phyloP scores from a whole-genome alignment of 2,888 invertebrate species.

The Ormyrus pomaceus region DNA sequence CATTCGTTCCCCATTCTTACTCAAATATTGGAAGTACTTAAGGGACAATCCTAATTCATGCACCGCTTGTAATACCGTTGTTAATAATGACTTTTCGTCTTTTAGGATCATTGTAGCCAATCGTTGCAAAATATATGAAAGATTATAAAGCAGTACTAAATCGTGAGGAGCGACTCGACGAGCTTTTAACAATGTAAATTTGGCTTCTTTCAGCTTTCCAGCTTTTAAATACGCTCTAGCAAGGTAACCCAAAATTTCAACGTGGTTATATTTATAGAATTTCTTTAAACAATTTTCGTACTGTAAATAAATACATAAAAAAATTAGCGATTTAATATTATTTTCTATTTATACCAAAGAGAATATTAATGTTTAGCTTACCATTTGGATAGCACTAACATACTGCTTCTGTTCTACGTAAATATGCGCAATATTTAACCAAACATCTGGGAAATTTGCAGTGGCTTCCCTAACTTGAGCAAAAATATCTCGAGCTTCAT shows the following conservation, averaged over 20 bases:
- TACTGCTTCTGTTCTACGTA: conserved; percentile 99
- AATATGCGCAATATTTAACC: conserved; percentile 99
- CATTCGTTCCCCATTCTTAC: conserved; percentile 86
- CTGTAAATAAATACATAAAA: conserved; percentile 76
- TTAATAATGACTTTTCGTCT: conserved; percentile 94
- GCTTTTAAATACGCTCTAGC: conserved; percentile 95
- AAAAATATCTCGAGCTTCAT: conserved; percentile 98
- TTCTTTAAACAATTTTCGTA: conserved; percentile 99
- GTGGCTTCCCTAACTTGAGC: conserved; percentile 99
- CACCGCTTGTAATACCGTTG: conserved; percentile 93
- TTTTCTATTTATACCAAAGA: conserved; percentile 59
- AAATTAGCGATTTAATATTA: not conserved
- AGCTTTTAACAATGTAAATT: conserved; percentile 91
- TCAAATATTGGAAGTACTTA: conserved; percentile 90
- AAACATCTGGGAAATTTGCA: conserved; percentile 99
- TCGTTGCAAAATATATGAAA: conserved; percentile 93
- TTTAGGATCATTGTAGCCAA: conserved; percentile 94
- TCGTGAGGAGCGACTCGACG: conserved; percentile 96
- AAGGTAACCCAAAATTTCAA: conserved; percentile 97
- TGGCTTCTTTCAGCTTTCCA: conserved; percentile 91
- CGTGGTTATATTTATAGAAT: conserved; percentile 95
- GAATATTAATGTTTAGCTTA: conserved; percentile 69
- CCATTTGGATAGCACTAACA: conserved; percentile 99
- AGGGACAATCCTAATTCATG: conserved; percentile 96
- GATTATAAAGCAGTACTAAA: conserved; percentile 93